Conservation (phyloP, 2,797 vertebrate species). For the Remorina albescens region DNA sequence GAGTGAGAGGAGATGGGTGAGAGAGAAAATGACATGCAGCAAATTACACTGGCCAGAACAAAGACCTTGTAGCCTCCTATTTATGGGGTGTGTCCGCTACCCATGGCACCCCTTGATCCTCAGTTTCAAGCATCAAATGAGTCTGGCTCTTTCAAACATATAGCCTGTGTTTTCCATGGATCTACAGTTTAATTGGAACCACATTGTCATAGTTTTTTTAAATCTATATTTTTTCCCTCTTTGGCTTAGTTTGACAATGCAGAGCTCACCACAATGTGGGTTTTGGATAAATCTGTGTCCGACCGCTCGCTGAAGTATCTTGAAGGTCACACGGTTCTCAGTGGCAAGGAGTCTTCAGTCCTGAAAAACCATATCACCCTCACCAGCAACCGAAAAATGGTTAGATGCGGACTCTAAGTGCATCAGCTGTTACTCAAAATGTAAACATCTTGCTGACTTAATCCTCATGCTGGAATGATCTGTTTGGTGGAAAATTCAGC, state of each 20-base stretch:
- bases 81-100: no score
- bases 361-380: conserved; percentile 30
- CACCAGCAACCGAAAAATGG: conserved; percentile 24
- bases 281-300: conserved; percentile 36
- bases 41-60: no score
- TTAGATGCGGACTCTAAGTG: conserved; percentile 20
- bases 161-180: conserved; percentile 6
- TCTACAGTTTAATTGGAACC: conserved; percentile 26
- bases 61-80: no score
- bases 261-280: conserved; percentile 14
- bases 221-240: conserved; percentile 12
- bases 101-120: no score
- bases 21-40: no score
- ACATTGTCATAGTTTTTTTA: conserved; percentile 30
- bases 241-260: conserved; percentile 3
- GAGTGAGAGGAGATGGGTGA: no score
- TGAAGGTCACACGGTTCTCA: conserved; percentile 23
- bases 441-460: conserved; percentile 25
- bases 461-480: conserved; percentile 22
- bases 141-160: conserved; percentile 24
- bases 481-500: conserved; percentile 23
- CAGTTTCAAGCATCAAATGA: conserved; percentile 28
- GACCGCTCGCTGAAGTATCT: conserved; percentile 21
- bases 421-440: conserved; percentile 50
- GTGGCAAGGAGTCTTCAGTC: conserved; percentile 21